Conservation (phyloP, 2,113 vertebrate genomes). For the Salminus brasiliensis region DNA sequence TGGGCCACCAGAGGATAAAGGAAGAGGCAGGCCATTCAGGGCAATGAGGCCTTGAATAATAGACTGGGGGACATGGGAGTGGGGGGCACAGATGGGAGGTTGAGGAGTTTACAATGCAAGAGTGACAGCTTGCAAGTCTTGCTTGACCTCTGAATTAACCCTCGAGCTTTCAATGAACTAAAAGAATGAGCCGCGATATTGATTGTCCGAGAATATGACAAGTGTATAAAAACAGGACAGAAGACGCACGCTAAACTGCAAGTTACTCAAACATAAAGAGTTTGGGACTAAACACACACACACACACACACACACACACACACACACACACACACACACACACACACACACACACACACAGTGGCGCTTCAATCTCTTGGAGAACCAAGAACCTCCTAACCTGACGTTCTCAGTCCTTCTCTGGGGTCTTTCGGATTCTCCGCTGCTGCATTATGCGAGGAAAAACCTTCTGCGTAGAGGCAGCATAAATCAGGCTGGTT, state of each 20-base stretch:
- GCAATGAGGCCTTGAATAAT: slow-evolving; percentile 70
- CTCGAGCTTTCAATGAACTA: slow-evolving; percentile 72
- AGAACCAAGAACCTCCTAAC: not conserved
- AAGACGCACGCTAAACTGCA: not conserved
- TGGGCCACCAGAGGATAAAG: slow-evolving; percentile 74
- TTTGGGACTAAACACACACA: not conserved
- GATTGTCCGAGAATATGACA: slow-evolving; percentile 74
- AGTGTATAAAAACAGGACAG: slow-evolving; percentile 66
- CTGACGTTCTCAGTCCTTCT: not conserved
- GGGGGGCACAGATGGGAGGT: slow-evolving; percentile 39
- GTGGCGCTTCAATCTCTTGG: not conserved
- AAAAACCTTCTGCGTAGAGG: not conserved
- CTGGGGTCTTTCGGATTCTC: not conserved
- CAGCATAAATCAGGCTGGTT: slow-evolving; percentile 30
- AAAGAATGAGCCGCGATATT: slow-evolving; percentile 74
- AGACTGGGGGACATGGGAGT: slow-evolving; percentile 51
- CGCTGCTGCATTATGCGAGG: not conserved
- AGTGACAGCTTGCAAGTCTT: slow-evolving; percentile 82
- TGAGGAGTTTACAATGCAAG: slow-evolving; percentile 71
- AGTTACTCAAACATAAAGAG: not conserved
- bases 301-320: too few species aligned
- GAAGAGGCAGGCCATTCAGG: slow-evolving; percentile 68
- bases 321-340: not conserved
- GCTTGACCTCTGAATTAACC: slow-evolving; percentile 83
- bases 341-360: not conserved